These are phyloP conservation scores for Sylvia borin DNA, from an alignment of 2,797 vertebrate species.

Conservation along the genomic window DNA sequence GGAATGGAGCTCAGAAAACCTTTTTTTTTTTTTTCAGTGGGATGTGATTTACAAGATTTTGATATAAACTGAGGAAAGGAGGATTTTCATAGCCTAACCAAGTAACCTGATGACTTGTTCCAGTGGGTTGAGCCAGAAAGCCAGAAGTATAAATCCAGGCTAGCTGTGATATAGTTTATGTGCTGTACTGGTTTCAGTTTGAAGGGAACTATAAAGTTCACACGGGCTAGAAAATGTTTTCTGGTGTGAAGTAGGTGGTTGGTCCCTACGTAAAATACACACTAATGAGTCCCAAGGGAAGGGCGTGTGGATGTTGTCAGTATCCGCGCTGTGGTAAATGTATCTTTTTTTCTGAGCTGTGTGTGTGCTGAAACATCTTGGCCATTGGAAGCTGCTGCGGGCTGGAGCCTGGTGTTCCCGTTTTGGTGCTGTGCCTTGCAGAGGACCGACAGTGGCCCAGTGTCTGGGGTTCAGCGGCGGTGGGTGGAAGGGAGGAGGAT, in stretches of 20 bases:
- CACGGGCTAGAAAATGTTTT: neutral
- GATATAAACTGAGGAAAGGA: neutral
- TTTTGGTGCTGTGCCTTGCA: neutral
- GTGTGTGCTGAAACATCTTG: neutral
- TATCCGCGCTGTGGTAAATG: neutral
- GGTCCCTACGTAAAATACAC: neutral
- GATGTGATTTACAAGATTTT: neutral
- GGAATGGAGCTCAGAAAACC: neutral
- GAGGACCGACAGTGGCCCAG: neutral
- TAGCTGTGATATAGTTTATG: neutral
- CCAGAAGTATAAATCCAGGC: neutral
- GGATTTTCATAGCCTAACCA: neutral
- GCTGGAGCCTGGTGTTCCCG: fast-evolving
- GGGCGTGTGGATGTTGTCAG: neutral
- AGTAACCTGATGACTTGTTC: neutral
- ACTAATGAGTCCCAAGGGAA: neutral
- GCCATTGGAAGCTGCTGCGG: neutral
- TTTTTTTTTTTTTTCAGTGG: neutral
- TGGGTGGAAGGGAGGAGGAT: neutral
- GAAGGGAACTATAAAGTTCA: neutral
- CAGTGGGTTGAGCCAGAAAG: neutral
- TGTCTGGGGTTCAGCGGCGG: fast-evolving
- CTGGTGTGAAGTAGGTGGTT: neutral
- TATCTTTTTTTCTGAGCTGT: neutral
- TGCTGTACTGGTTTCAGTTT: neutral